Percentiles rank a stretch among this genome's conserved stretches.
phyloP scores from a whole-genome alignment of 2,797 vertebrate genomes.

The Stomatorhinus walkeri region DNA sequence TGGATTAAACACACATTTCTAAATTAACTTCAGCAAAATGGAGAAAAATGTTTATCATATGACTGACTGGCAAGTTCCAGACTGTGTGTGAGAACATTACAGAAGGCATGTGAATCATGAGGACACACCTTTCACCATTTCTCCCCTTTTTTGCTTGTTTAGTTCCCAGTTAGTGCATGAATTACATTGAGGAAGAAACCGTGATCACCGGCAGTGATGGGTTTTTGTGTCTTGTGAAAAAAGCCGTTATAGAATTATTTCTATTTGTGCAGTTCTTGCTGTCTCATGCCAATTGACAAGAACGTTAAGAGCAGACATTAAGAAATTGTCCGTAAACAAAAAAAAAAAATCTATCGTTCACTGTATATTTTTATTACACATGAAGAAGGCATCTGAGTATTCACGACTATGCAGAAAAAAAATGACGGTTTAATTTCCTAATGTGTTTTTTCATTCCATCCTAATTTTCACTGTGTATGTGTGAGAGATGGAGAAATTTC shows the following conservation, averaged over 20 bases:
- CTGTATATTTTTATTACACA: not conserved
- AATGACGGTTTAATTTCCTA: not conserved
- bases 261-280: not conserved
- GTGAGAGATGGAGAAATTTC: not conserved
- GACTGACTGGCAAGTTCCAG: not conserved
- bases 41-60: not conserved
- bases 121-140: not conserved
- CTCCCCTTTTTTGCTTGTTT: not conserved
- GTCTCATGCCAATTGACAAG: not conserved
- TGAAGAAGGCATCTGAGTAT: not conserved
- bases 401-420: not conserved
- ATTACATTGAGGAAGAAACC: not conserved
- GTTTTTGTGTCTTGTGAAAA: not conserved
- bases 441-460: not conserved
- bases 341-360: not conserved
- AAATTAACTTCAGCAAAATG: not conserved
- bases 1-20: not conserved
- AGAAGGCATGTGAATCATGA: not conserved
- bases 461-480: conserved; percentile 6
- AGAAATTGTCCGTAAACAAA: not conserved
- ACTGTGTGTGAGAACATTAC: not conserved
- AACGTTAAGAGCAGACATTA: not conserved
- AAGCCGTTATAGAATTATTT: not conserved
- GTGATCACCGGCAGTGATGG: not conserved
- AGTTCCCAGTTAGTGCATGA: not conserved